A percentile compares a stretch with the other conserved stretches of the same genome.
These are phyloP conservation scores for Tamandua tetradactyla DNA, from an alignment of 2,797 vertebrate species.

Conservation along the genomic window DNA sequence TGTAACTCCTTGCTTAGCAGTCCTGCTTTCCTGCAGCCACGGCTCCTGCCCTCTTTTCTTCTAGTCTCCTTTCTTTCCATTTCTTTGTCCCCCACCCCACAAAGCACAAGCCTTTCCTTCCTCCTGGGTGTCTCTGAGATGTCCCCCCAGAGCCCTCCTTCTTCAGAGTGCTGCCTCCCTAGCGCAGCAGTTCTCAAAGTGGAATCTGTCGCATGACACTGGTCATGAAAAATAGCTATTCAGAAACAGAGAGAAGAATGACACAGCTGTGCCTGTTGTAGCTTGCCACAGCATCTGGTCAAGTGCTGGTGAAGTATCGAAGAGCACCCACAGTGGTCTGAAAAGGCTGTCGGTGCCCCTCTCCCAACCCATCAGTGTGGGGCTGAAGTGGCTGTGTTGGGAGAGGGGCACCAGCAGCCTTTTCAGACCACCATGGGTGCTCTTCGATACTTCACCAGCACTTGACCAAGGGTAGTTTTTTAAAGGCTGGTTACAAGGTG, in stretches of 20 bases:
- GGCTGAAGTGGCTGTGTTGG: too few relatives aligned
- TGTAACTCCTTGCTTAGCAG: too few relatives aligned
- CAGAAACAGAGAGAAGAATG: not conserved
- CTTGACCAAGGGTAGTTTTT: fast-evolving
- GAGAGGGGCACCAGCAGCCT: not conserved
- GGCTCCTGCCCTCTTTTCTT: too few relatives aligned
- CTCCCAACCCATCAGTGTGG: too few relatives aligned
- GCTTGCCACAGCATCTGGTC: not conserved
- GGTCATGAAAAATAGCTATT: not conserved
- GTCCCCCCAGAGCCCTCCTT: not conserved
- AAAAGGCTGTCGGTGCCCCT: too few relatives aligned
- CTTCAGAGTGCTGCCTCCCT: not conserved
- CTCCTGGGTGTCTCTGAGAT: fast-evolving
- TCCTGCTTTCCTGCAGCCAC: too few relatives aligned
- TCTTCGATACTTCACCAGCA: fast-evolving
- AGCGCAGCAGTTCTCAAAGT: not conserved
- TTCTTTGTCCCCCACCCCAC: not conserved
- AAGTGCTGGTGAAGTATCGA: too few relatives aligned
- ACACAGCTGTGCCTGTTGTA: not conserved
- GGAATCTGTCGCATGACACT: not conserved
- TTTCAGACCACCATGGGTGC: not conserved
- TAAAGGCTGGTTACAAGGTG: fast-evolving
- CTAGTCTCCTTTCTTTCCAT: too few relatives aligned
- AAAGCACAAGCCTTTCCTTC: not conserved
- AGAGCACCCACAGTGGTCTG: too few relatives aligned